A percentile compares a stretch with the other conserved stretches of the same genome.
Evolutionary conservation across 2,888 invertebrate species (phyloP).

Genomic region (Sphecodes monilicornis): DNA sequence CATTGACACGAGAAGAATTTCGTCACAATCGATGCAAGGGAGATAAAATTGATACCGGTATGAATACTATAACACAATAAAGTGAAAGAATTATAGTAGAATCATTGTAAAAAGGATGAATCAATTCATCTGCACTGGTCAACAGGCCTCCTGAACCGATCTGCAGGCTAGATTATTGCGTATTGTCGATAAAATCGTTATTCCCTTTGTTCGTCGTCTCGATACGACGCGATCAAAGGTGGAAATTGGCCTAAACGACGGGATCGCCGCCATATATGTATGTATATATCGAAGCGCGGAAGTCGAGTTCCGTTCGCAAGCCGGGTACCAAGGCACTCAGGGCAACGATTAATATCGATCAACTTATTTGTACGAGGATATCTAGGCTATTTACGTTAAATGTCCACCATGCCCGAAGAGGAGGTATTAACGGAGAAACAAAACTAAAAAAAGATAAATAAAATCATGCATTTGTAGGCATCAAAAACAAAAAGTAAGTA

Average conservation of each 20-base stretch:
- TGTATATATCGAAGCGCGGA: conserved; percentile 53
- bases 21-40: too few relatives aligned
- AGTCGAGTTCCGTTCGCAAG: conserved; percentile 72
- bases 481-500: conserved; percentile 59
- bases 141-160: too few relatives aligned
- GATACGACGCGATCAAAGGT: too few relatives aligned
- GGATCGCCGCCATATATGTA: not conserved
- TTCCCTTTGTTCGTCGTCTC: too few relatives aligned
- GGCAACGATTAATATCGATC: conserved; percentile 79
- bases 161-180: too few relatives aligned
- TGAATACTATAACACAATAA: too few relatives aligned
- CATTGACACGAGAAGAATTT: too few relatives aligned
- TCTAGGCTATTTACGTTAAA: conserved; percentile 76
- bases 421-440: conserved; percentile 35
- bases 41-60: too few relatives aligned
- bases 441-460: conserved; percentile 1
- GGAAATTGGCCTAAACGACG: not conserved
- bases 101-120: too few relatives aligned
- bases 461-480: conserved; percentile 63
- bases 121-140: too few relatives aligned
- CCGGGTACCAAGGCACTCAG: conserved; percentile 81
- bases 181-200: too few relatives aligned
- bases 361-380: conserved; percentile 77
- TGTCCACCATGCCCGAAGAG: conserved; percentile 69
- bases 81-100: too few relatives aligned